These are phyloP conservation scores for Arrhopalites spinosus DNA, from an alignment of 2,888 invertebrate species.

Conservation along the genomic window DNA sequence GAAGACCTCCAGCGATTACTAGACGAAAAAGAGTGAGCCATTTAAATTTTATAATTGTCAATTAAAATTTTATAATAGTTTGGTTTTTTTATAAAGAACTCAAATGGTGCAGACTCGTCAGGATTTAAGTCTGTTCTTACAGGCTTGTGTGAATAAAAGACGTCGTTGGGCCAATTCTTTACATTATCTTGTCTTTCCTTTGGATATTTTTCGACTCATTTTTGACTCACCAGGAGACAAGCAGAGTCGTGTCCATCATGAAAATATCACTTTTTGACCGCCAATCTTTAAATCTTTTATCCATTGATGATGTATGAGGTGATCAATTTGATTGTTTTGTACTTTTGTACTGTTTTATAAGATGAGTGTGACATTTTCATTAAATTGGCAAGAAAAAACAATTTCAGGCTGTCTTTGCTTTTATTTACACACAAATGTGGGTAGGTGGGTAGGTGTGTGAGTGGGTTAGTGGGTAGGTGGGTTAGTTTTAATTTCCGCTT, in stretches of 20 bases:
- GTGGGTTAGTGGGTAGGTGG: no score
- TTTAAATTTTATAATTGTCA: not conserved
- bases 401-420: no score
- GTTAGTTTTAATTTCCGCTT: no score
- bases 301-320: no score
- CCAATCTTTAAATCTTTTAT: no score
- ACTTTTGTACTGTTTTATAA: no score
- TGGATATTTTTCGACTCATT: conserved; percentile 19
- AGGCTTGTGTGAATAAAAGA: conserved; percentile 8
- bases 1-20: not conserved
- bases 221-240: conserved; percentile 14
- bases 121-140: not conserved
- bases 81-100: not conserved
- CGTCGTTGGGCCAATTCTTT: conserved; percentile 24
- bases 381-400: no score
- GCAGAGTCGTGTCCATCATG: not conserved
- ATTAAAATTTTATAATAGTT: not conserved
- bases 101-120: not conserved
- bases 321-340: no score
- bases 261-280: no score
- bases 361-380: no score
- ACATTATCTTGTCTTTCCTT: conserved; percentile 30
- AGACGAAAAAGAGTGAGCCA: conserved; percentile 12
- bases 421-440: no score
- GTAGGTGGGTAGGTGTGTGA: no score